Evolutionary conservation across 1,140 invertebrate genomes (phyloP).

Genomic region (Araneus ventricosus): DNA sequence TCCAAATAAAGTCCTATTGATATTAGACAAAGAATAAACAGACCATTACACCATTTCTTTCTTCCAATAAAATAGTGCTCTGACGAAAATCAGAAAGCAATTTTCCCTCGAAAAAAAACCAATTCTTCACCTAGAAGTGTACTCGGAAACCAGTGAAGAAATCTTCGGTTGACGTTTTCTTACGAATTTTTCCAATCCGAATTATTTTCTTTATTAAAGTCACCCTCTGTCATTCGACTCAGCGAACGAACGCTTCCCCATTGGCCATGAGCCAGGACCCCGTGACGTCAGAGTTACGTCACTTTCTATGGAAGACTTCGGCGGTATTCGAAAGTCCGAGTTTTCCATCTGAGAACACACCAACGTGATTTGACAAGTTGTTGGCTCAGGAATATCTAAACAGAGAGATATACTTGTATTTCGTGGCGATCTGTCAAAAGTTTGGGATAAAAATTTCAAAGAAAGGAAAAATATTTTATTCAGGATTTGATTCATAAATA

Average conservation of each 20-base stretch:
- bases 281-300: conserved; percentile 48
- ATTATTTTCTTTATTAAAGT: conserved; percentile 1
- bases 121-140: not conserved
- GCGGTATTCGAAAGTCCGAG: conserved; percentile 50
- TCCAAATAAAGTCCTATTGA: not conserved
- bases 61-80: not conserved
- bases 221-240: conserved; percentile 21
- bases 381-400: not conserved
- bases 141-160: not conserved
- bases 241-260: not conserved
- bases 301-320: conserved; percentile 37
- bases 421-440: not conserved
- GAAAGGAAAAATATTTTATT: not conserved
- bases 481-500: not conserved
- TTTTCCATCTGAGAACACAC: not conserved
- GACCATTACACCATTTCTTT: not conserved
- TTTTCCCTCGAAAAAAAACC: not conserved
- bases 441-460: not conserved
- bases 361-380: conserved; percentile 47
- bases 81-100: not conserved
- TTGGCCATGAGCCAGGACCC: conserved; percentile 34
- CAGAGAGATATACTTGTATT: not conserved
- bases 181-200: not conserved
- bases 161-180: not conserved
- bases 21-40: not conserved